Conservation (phyloP, 1,140 invertebrate species). For the Solenopsis invicta region DNA sequence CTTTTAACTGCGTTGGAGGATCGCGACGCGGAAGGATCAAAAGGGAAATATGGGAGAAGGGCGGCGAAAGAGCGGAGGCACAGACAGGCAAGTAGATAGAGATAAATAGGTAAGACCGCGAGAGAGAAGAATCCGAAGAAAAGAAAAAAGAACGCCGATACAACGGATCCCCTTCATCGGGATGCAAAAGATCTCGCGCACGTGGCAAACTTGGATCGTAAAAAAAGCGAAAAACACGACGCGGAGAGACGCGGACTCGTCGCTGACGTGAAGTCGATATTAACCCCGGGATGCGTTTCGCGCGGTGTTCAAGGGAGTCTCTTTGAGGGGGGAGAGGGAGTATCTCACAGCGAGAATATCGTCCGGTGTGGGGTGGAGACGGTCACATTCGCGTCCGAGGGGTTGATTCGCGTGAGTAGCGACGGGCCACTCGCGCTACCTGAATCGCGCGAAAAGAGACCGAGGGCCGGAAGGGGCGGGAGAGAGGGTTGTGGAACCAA, state of each 20-base stretch:
- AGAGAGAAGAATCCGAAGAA: conserved; percentile 9
- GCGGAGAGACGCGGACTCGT: background rate
- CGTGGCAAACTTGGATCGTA: conserved; percentile 28
- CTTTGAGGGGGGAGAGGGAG: background rate
- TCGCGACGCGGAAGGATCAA: conserved; percentile 32
- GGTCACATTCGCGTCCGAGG: conserved; percentile 2
- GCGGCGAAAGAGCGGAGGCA: conserved; percentile 40
- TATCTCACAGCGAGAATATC: background rate
- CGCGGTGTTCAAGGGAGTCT: too few species aligned
- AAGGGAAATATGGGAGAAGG: conserved; percentile 21
- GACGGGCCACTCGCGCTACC: background rate
- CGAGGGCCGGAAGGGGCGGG: conserved; percentile 39
- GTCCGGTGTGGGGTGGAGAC: too few species aligned
- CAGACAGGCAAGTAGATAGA: conserved; percentile 32
- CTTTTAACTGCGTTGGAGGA: background rate
- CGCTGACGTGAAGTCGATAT: background rate
- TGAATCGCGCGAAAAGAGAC: background rate
- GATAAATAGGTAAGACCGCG: conserved; percentile 17
- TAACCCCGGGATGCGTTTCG: too few species aligned
- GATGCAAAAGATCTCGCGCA: background rate
- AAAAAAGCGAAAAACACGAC: conserved; percentile 43
- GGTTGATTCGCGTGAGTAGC: background rate
- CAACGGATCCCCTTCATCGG: background rate
- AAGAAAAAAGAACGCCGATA: conserved; percentile 10
- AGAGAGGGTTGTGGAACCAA: conserved; percentile 57